Base-by-base conservation (phyloP, 2,888 invertebrate species). In the Lamellibrachia columna region DNA sequence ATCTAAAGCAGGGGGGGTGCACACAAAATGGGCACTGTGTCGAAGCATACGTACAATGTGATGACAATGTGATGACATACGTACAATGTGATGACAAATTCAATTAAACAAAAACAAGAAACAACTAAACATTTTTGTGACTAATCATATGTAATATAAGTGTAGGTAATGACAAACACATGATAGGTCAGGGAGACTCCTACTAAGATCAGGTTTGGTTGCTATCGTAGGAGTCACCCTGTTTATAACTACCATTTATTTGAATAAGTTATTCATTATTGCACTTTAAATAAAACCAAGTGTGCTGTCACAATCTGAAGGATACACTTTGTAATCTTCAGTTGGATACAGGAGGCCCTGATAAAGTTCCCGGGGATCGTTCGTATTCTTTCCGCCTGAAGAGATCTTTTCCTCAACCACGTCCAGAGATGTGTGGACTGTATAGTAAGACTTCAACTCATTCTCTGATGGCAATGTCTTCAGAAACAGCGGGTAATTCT, bases 401-500 rank as follows among this genome's bases (percentile, higher is more conserved):
- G 96, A 96, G 92, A 98, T 97, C 96, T 98, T 98, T 96, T 98
- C 98, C 96, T 98, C 99, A 53, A 99, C 98, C 9, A 98, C 98
- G 96, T 99, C 99, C 93, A 99, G 97, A 0, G 98, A 98, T 0
- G 98, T 98, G 96, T 99, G 98, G 8, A 99, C 98, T 94, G 98
- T 98, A 97, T 99, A 99, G 95, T 99, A 99, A 94, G 99, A 98
- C 95, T 98, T 98, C 52, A 99, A 96, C 96, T 99, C 98, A 95
- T 98, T 98, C 52, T 98, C 98, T 94, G 98, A 90, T 95, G 98
- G 95, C 8, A 95, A 94, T 3, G 96, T 96, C 93, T 96, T 96
- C 90, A 99, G 98, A 96, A 98, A 99, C 94, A 99, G 97, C 0
- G 99, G 99, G 6, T 98, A 98, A 97, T 99, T 99, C 99, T 99